These are phyloP conservation scores for Dolichomitus sp. DNA, from an alignment of 2,888 invertebrate genomes.

Conservation along the genomic window DNA sequence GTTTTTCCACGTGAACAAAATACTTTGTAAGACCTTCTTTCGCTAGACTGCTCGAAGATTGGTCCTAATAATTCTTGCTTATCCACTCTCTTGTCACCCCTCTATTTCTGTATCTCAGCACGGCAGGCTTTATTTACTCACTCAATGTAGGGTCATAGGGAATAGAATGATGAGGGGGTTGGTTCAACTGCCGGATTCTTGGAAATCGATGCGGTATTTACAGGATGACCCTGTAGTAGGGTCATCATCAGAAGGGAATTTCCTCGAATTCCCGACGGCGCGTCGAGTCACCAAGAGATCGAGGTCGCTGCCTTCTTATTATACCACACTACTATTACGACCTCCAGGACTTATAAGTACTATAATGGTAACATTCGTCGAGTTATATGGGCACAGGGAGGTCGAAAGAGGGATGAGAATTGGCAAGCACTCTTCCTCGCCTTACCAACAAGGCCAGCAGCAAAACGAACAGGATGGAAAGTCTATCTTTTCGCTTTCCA, in stretches of 20 bases:
- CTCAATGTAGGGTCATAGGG: constrained; percentile 2
- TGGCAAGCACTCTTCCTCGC: constrained; percentile 41
- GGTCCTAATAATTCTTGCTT: constrained; percentile 22
- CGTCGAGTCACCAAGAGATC: constrained; percentile 24
- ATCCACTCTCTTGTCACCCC: constrained; percentile 22
- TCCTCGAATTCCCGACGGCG: constrained; percentile 1
- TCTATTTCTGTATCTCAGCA: constrained; percentile 5
- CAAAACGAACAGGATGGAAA: constrained; percentile 1
- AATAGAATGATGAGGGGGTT: constrained; percentile 16
- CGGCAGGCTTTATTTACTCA: constrained; percentile 17
- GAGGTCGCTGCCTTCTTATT: constrained; percentile 17
- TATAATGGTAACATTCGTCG: constrained; percentile 44
- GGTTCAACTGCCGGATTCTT: constrained; percentile 9
- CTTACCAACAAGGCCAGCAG: constrained; percentile 24
- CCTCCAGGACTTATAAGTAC: not conserved
- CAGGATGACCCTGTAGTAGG: constrained; percentile 9
- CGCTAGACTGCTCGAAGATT: constrained; percentile 21
- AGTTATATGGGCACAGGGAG: constrained; percentile 27
- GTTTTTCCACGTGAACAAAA: not conserved
- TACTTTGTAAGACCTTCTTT: constrained; percentile 5
- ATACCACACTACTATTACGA: constrained; percentile 4
- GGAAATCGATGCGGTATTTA: not conserved
- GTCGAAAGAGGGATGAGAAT: constrained; percentile 39
- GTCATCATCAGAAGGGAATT: constrained; percentile 30
- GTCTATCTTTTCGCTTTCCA: constrained; percentile 2